Conservation (phyloP, 2,888 invertebrate genomes). For the Coecobrya sp. region DNA sequence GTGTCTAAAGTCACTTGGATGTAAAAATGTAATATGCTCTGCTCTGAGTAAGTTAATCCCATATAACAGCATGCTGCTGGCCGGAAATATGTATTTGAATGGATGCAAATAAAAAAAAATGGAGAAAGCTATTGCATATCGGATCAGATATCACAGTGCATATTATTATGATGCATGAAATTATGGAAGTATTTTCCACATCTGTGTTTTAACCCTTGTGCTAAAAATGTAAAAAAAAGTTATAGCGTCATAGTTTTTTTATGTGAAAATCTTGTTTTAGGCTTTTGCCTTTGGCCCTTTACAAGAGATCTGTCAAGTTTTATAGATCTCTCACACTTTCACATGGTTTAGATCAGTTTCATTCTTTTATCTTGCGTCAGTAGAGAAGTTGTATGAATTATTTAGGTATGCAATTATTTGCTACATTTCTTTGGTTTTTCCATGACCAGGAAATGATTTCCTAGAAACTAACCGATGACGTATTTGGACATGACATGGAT, state of each 20-base stretch:
- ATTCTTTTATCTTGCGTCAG: background rate
- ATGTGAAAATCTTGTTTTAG: background rate
- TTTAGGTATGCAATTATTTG: background rate
- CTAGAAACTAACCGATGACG: no score
- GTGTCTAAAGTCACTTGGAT: slow-evolving; percentile 32
- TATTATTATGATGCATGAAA: no score
- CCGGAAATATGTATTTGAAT: background rate
- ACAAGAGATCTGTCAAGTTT: background rate
- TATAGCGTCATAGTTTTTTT: background rate
- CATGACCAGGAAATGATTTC: no score
- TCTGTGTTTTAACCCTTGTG: background rate
- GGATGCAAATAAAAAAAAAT: slow-evolving; percentile 24
- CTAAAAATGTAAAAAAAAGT: background rate
- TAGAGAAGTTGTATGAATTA: background rate
- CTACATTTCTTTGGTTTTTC: no score
- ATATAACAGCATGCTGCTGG: slow-evolving; percentile 1
- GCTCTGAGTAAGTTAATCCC: background rate
- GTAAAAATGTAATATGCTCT: background rate
- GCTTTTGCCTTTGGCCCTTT: background rate
- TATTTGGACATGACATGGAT: background rate
- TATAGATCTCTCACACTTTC: slow-evolving; percentile 25
- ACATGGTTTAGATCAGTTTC: slow-evolving; percentile 20
- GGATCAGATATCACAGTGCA: no score
- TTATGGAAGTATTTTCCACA: background rate
- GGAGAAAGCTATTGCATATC: background rate